Evolutionary conservation across 53 echinoderm and acorn worm genomes (phyloP).

Genomic region (Stichopus horrens): DNA sequence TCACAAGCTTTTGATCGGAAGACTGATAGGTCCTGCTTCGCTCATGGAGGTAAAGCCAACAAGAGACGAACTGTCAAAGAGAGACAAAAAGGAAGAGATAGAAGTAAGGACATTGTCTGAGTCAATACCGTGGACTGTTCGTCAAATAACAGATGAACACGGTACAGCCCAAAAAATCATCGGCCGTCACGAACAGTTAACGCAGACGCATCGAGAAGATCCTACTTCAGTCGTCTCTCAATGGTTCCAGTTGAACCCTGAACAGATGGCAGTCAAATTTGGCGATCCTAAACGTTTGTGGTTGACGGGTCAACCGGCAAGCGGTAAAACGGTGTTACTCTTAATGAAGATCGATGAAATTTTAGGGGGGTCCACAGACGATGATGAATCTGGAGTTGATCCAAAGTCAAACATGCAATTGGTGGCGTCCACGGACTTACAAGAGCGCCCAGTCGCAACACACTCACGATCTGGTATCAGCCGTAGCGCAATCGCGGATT

Average conservation of each 20-base stretch:
- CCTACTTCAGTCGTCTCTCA: background rate
- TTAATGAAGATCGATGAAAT: conserved; percentile 24
- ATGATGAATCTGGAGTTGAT: no score
- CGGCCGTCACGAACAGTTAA: background rate
- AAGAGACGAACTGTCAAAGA: background rate
- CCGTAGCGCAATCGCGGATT: no score
- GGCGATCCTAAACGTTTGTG: background rate
- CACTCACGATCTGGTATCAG: no score
- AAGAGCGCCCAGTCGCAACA: no score
- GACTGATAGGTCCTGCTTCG: conserved; percentile 21
- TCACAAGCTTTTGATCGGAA: background rate
- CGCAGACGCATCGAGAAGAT: no score
- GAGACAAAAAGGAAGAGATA: background rate
- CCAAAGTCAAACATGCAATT: no score
- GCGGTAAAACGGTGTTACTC: conserved; percentile 21
- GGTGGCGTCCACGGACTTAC: no score
- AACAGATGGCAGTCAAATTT: conserved; percentile 7
- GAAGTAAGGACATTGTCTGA: conserved; percentile 20
- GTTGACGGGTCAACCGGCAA: conserved; percentile 22
- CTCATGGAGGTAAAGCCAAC: conserved; percentile 7
- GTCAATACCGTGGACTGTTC: background rate
- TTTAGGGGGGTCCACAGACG: background rate
- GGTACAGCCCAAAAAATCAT: background rate
- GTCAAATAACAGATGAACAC: conserved; percentile 4
- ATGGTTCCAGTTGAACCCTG: conserved; percentile 27